Conservation (phyloP, 2,797 vertebrate species). For the Halcyon chelicuti region DNA sequence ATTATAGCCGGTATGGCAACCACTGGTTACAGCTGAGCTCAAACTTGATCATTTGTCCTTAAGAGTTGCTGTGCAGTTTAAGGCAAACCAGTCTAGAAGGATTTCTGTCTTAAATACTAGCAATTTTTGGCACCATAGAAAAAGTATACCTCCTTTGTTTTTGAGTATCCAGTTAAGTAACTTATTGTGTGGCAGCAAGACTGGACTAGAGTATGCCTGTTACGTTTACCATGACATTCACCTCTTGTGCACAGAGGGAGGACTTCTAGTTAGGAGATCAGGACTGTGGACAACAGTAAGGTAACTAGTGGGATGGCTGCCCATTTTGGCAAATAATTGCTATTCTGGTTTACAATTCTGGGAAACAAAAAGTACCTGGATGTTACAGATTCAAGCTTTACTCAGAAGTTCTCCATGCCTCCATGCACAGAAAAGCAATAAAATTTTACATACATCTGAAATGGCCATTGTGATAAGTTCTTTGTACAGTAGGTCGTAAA, state of each 20-base stretch:
- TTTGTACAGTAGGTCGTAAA: neutral
- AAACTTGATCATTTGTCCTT: fast-evolving
- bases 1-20: neutral
- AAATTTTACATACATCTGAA: neutral
- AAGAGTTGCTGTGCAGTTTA: neutral
- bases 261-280: neutral
- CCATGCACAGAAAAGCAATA: neutral
- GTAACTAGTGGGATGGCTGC: neutral
- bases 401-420: neutral
- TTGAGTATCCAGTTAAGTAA: neutral
- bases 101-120: neutral
- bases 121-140: neutral
- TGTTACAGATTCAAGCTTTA: neutral
- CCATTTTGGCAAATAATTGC: neutral
- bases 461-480: neutral
- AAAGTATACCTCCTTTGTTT: neutral
- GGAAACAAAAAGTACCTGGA: neutral
- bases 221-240: neutral
- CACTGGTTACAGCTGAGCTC: neutral
- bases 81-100: neutral
- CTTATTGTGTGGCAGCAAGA: neutral
- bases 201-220: neutral
- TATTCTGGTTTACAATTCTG: neutral
- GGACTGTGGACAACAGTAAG: neutral
- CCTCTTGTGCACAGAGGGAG: neutral